Evolutionary conservation across 2,888 invertebrate species (phyloP).

Genomic region (Eilema griseolum): DNA sequence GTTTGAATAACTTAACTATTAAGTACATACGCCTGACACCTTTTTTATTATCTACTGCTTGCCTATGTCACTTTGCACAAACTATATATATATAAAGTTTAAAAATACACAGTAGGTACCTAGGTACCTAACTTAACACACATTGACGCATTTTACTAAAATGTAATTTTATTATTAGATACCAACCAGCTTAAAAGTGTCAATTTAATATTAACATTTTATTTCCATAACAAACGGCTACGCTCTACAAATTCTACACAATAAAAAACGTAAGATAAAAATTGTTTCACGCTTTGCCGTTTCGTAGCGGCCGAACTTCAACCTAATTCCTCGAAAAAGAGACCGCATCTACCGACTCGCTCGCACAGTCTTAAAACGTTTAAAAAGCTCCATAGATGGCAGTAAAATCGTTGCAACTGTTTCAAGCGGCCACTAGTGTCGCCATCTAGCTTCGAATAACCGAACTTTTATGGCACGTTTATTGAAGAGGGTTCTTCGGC

Average conservation of each 20-base stretch:
- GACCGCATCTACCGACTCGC: slow-evolving; percentile 55
- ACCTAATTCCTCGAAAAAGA: slow-evolving; percentile 56
- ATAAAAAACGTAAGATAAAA: slow-evolving; percentile 40
- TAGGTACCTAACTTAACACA: background rate
- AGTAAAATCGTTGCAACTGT: slow-evolving; percentile 82
- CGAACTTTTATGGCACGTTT: slow-evolving; percentile 86
- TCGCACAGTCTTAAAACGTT: slow-evolving; percentile 73
- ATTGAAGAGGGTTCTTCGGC: slow-evolving; percentile 87
- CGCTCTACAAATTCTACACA: slow-evolving; percentile 25
- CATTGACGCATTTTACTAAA: background rate
- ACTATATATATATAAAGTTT: background rate
- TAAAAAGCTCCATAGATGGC: slow-evolving; percentile 86
- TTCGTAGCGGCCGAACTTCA: slow-evolving; percentile 61
- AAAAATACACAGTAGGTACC: background rate
- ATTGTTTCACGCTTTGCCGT: slow-evolving; percentile 54
- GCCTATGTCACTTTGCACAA: background rate
- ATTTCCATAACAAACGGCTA: slow-evolving; percentile 21
- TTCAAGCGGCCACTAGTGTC: slow-evolving; percentile 84
- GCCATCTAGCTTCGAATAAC: slow-evolving; percentile 85
- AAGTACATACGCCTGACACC: slow-evolving; percentile 10
- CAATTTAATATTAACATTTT: background rate
- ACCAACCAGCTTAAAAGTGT: background rate
- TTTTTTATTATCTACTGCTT: slow-evolving; percentile 1
- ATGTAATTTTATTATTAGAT: background rate
- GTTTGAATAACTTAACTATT: slow-evolving; percentile 30